phyloP scores from a whole-genome alignment of 2,797 vertebrate genomes.

The Rhinatrema bivittatum region DNA sequence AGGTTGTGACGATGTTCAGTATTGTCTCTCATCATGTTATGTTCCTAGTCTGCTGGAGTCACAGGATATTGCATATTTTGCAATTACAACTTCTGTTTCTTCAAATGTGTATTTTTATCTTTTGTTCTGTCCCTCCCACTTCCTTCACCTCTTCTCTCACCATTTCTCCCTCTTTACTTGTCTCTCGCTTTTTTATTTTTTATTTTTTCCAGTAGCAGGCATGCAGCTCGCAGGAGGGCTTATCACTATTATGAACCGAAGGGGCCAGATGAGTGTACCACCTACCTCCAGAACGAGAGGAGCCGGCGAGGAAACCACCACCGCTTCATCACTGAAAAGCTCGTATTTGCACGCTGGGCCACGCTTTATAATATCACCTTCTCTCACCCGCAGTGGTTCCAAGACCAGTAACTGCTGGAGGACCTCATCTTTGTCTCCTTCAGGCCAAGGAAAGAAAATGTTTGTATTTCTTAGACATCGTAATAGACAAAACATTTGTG shows the following conservation, averaged over 20 bases:
- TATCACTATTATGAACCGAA: conserved; percentile 97
- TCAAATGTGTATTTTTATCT: no score
- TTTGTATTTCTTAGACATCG: no score
- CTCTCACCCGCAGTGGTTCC: conserved; percentile 76
- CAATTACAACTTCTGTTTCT: no score
- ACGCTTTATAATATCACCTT: conserved; percentile 90
- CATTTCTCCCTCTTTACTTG: no score
- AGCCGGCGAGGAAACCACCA: conserved; percentile 85
- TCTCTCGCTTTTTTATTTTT: accelerated
- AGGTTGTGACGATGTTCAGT: no score
- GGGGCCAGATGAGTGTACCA: conserved; percentile 82
- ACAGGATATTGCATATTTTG: no score
- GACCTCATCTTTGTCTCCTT: conserved; percentile 17
- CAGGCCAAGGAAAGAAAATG: neutral
- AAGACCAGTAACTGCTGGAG: conserved; percentile 12
- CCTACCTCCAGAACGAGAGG: conserved; percentile 83
- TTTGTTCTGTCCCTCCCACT: no score
- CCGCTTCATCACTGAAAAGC: conserved; percentile 96
- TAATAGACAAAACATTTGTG: no score
- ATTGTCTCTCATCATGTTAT: no score
- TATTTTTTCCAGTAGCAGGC: conserved; percentile 47
- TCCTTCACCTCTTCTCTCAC: no score
- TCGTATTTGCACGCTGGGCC: conserved; percentile 90
- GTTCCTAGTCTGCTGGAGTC: no score
- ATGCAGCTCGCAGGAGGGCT: conserved; percentile 74